phyloP scores from a whole-genome alignment of 1,140 invertebrate genomes.

The Zaprionus camerounensis region DNA sequence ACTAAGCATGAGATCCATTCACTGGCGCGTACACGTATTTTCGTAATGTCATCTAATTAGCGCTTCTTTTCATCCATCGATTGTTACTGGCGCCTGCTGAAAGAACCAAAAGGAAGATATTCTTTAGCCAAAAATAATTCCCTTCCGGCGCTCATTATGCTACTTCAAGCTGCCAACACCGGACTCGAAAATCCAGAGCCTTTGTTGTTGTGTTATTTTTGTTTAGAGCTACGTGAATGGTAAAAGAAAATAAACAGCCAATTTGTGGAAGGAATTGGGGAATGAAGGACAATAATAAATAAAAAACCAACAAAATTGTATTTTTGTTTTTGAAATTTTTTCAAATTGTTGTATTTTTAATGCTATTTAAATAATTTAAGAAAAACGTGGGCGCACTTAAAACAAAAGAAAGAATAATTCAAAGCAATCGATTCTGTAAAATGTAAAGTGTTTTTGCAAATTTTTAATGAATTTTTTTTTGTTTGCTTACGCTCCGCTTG shows the following conservation, averaged over 20 bases:
- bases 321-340: slow-evolving; percentile 29
- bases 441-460: slow-evolving; percentile 76
- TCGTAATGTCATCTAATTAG: slow-evolving; percentile 25
- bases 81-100: slow-evolving; percentile 49
- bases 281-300: background rate
- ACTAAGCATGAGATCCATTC: slow-evolving; percentile 74
- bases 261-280: background rate
- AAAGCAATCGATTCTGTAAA: slow-evolving; percentile 67
- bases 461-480: slow-evolving; percentile 74
- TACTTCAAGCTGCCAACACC: slow-evolving; percentile 38
- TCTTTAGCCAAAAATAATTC: slow-evolving; percentile 38
- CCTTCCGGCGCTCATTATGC: background rate
- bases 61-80: slow-evolving; percentile 50
- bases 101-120: slow-evolving; percentile 38
- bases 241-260: background rate
- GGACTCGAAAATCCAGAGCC: slow-evolving; percentile 49
- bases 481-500: slow-evolving; percentile 68
- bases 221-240: background rate
- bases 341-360: slow-evolving; percentile 40
- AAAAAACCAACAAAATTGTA: slow-evolving; percentile 29
- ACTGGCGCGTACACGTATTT: slow-evolving; percentile 5
- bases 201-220: slow-evolving; percentile 27
- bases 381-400: slow-evolving; percentile 27
- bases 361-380: slow-evolving; percentile 45
- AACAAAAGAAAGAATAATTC: slow-evolving; percentile 42